A percentile compares a stretch with the other conserved stretches of the same genome.
phyloP scores from a whole-genome alignment of 1,140 invertebrate species.

The Palaemon carinicauda region DNA sequence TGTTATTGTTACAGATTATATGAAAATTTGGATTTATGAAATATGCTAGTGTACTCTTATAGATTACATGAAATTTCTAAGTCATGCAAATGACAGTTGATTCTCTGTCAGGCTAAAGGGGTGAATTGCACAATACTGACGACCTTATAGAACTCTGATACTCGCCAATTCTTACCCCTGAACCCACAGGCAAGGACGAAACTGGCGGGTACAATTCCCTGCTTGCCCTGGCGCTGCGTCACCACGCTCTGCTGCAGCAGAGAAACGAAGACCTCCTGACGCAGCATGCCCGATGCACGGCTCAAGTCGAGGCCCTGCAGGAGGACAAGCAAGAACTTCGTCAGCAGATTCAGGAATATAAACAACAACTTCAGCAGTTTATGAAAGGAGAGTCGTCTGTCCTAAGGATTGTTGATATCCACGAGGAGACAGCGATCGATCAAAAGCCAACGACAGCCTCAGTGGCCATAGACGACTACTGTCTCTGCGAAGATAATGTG shows the following conservation, averaged over 20 bases:
- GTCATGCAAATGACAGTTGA: too few species aligned
- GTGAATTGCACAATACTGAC: too few species aligned
- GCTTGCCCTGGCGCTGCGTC: conserved; percentile 17
- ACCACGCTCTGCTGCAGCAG: conserved; percentile 21
- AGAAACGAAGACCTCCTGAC: conserved; percentile 23
- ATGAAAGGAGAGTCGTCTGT: background rate
- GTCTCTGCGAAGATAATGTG: background rate
- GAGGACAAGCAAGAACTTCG: conserved; percentile 37
- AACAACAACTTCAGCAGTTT: background rate
- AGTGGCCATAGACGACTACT: too few species aligned
- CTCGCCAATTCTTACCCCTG: too few species aligned
- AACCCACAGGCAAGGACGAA: background rate
- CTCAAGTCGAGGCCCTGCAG: conserved; percentile 21
- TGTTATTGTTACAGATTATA: too few species aligned
- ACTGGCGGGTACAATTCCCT: background rate
- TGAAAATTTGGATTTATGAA: too few species aligned
- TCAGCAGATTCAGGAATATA: background rate
- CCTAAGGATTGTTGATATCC: background rate
- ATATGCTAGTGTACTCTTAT: too few species aligned
- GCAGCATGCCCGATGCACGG: conserved; percentile 18
- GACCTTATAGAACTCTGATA: too few species aligned
- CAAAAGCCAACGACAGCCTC: too few species aligned
- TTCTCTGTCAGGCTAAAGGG: too few species aligned
- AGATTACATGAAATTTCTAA: too few species aligned
- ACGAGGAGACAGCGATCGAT: background rate